phyloP scores from a whole-genome alignment of 2,888 invertebrate genomes.

The Timema podura region DNA sequence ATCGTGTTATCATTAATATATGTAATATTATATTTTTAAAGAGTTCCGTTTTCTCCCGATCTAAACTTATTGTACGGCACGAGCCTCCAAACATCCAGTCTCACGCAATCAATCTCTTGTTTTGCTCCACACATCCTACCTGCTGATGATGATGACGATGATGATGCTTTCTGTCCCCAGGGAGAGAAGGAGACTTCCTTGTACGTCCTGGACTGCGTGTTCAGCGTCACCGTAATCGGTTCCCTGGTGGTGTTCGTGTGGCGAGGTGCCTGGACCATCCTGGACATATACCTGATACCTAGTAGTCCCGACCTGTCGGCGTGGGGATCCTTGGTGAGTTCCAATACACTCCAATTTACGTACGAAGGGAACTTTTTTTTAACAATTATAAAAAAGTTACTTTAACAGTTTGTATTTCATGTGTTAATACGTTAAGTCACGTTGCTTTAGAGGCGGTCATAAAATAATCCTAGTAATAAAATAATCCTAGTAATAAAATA shows the following conservation, averaged over 20 bases:
- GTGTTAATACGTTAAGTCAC: too few species aligned
- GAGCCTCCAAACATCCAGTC: background rate
- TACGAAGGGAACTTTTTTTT: too few species aligned
- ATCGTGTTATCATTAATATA: too few species aligned
- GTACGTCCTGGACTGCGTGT: slow-evolving; percentile 78
- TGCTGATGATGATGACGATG: background rate
- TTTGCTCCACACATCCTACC: background rate
- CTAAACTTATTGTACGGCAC: too few species aligned
- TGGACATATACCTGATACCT: slow-evolving; percentile 77
- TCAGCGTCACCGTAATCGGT: slow-evolving; percentile 79
- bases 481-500: too few species aligned
- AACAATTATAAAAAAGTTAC: too few species aligned
- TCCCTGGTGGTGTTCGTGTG: slow-evolving; percentile 84
- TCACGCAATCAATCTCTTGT: slow-evolving; percentile 3
- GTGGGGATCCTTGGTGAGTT: slow-evolving; percentile 74
- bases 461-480: too few species aligned
- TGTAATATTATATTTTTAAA: too few species aligned
- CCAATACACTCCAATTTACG: background rate
- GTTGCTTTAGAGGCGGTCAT: too few species aligned
- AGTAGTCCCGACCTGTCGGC: slow-evolving; percentile 63
- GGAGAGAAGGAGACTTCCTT: slow-evolving; percentile 43
- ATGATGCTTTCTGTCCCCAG: slow-evolving; percentile 30
- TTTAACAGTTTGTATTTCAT: too few species aligned
- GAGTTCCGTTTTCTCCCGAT: too few species aligned
- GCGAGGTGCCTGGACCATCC: slow-evolving; percentile 79